A percentile compares a stretch with the other conserved stretches of the same genome.
Evolutionary conservation across 1,140 invertebrate genomes (phyloP).

Genomic region (Aporrectodea caliginosa): DNA sequence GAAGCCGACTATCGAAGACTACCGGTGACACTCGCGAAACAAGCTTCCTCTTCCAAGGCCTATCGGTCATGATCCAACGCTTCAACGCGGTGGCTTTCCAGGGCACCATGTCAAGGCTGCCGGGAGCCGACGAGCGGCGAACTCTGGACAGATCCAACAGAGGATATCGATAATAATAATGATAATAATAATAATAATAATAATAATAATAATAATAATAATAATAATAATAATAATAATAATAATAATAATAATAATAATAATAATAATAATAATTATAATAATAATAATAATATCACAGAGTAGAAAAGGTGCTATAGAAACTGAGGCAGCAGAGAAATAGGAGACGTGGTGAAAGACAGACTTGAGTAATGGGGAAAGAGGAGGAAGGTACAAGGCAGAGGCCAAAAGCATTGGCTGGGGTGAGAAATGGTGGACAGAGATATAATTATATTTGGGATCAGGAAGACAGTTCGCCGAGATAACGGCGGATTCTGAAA

Average conservation of each 20-base stretch:
- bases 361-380: no score
- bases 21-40: background rate
- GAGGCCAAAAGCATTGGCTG: no score
- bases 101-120: no score
- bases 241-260: background rate
- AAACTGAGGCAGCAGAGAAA: background rate
- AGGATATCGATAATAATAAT: background rate
- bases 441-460: background rate
- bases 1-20: background rate
- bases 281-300: background rate
- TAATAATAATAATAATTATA: background rate
- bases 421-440: background rate
- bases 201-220: background rate
- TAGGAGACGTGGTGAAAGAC: background rate
- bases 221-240: background rate
- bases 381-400: no score
- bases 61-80: background rate
- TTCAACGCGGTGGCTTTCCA: no score
- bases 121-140: no score
- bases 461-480: no score
- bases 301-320: background rate
- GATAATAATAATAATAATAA: background rate
- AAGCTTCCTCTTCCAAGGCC: background rate
- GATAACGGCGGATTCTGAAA: no score
- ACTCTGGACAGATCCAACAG: no score